These are phyloP conservation scores for Ochotona curzoniae DNA, from an alignment of 2,113 vertebrate species.

Conservation along the genomic window DNA sequence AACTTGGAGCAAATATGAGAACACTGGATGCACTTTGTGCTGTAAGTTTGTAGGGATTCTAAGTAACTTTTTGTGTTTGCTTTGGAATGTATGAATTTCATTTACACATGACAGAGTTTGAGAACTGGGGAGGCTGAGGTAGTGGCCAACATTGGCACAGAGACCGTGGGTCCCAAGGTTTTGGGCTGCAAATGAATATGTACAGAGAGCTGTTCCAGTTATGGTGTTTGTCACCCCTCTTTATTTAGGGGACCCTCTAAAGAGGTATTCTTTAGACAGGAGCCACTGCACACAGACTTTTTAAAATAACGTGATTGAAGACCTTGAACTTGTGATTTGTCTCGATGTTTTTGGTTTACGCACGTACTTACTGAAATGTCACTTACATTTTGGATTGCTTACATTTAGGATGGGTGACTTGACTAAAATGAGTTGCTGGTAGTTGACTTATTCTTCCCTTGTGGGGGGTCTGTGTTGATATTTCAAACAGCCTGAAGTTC, in stretches of 20 bases:
- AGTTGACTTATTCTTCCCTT: conserved; percentile 47
- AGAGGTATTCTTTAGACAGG: conserved; percentile 17
- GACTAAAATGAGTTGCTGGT: conserved; percentile 26
- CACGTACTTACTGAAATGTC: conserved; percentile 9
- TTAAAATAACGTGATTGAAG: conserved; percentile 26
- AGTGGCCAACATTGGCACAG: not conserved
- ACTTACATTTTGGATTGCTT: conserved; percentile 60
- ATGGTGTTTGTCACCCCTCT: not conserved
- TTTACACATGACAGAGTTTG: not conserved
- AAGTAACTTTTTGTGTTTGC: not conserved
- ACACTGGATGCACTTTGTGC: not conserved
- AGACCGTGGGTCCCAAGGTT: not conserved
- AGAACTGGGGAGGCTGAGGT: conserved; percentile 9
- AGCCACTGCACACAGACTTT: not conserved
- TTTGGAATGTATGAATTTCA: conserved; percentile 1
- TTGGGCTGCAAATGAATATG: not conserved
- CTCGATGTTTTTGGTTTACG: conserved; percentile 47
- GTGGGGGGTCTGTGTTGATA: not conserved
- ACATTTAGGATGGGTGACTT: conserved; percentile 20
- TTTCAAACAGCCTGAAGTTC: conserved; percentile 94
- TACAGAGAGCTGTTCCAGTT: not conserved
- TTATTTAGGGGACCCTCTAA: not conserved
- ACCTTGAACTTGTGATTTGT: conserved; percentile 13
- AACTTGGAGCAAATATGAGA: conserved; percentile 32
- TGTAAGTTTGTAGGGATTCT: conserved; percentile 26